Conservation (phyloP, 1,140 invertebrate species). For the Hestina assimilis region DNA sequence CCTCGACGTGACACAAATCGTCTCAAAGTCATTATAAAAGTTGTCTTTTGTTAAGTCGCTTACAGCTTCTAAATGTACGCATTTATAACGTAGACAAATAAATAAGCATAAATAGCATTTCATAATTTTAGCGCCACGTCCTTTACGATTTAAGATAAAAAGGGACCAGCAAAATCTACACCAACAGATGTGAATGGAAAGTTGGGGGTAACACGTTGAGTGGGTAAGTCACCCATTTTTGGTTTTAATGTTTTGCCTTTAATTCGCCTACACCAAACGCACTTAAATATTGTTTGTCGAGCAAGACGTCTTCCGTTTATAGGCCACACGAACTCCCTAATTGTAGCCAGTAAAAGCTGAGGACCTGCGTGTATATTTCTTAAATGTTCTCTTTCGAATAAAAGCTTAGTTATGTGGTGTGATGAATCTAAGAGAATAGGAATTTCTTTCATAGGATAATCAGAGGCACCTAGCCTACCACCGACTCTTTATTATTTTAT, state of each 20-base stretch:
- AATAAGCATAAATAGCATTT: slow-evolving; percentile 39
- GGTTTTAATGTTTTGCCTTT: slow-evolving; percentile 26
- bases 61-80: slow-evolving; percentile 33
- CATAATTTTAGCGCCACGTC: slow-evolving; percentile 20
- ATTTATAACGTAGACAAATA: slow-evolving; percentile 36
- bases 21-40: slow-evolving; percentile 29
- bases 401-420: slow-evolving; percentile 22
- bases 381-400: slow-evolving; percentile 26
- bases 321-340: slow-evolving; percentile 25
- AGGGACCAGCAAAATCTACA: slow-evolving; percentile 30
- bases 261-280: slow-evolving; percentile 19
- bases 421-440: slow-evolving; percentile 21
- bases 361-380: slow-evolving; percentile 27
- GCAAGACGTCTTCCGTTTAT: slow-evolving; percentile 26
- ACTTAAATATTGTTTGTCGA: slow-evolving; percentile 16
- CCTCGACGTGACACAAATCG: slow-evolving; percentile 22
- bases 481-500: too few relatives aligned
- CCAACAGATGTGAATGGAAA: slow-evolving; percentile 27
- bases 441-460: too few relatives aligned
- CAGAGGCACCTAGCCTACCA: too few relatives aligned
- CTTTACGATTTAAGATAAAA: slow-evolving; percentile 32
- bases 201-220: slow-evolving; percentile 18
- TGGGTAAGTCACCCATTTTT: slow-evolving; percentile 32
- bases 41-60: slow-evolving; percentile 32
- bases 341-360: slow-evolving; percentile 21